Base-by-base conservation (phyloP, 92 coral and sea anemone species). In the Actinostola sp. region DNA sequence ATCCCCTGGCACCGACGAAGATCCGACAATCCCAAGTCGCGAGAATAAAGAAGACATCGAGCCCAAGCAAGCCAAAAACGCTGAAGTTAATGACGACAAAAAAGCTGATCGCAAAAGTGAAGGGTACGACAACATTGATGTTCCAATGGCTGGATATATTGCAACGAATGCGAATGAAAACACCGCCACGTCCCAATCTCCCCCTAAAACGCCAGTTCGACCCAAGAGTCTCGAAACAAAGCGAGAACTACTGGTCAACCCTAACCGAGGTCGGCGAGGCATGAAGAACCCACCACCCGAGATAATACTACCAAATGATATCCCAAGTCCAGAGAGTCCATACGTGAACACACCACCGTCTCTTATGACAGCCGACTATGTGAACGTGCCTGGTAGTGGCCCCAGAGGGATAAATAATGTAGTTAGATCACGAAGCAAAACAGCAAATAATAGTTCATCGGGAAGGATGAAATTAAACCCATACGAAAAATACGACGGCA, bases 401-500 rank as follows among this genome's bases (percentile, higher is more conserved):
- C 17, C 66, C 1, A 29, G 36, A 19, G 74, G 54, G 13, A 20
- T 20, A 0, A 41, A 42, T 25, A 72, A 63, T 36, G 43, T 57
- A 36, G 29, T 43, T 1, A 73, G 94, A 32, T 77, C 80, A 27
- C 81, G 92, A 50, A 67, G 73, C 42, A 73, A 76, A 71, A 87
- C 81, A 14, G 21, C 89, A 30, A 74, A 66, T 34, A 58, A 38
- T 19, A 39, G 67, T 24, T 61, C 62, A 33, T 41, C 80, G 19
- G 71, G 54, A 8, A 29, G 75, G 17, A 76, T 55, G 32, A 82
- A 76, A 72, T 31, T 72, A 23, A 80, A 87, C 73, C 92, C 86
- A 16, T 90, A 90, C 53, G 92, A 88, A 11, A 90, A 79, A 67
- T 90, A 90, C 65, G 97, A 90, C 59, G 89, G 92, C 17, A 90